Evolutionary conservation across 2,888 invertebrate species (phyloP).

Genomic region (Pherbina coryleti): DNA sequence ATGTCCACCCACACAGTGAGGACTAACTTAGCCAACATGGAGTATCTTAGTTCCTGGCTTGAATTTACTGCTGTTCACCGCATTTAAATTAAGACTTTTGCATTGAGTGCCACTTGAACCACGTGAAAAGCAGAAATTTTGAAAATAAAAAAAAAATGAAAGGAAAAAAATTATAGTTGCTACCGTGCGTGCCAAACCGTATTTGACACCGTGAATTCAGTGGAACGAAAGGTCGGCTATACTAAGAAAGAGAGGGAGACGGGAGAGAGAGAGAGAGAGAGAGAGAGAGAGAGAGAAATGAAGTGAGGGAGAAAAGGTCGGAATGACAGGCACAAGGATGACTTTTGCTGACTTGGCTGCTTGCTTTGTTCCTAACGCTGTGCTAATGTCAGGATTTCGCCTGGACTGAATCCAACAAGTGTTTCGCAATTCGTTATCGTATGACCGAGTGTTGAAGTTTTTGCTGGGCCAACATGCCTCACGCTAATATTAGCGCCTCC

Average conservation of each 20-base stretch:
- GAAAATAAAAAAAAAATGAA: too few species aligned
- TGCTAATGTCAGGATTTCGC: neutral
- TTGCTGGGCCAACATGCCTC: neutral
- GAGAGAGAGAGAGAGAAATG: too few species aligned
- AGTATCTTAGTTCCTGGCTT: too few species aligned
- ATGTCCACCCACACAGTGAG: neutral
- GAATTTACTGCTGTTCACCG: too few species aligned
- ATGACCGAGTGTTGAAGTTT: neutral
- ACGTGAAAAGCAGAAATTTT: too few species aligned
- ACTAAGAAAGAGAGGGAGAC: neutral
- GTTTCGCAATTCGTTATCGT: neutral
- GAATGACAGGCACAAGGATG: neutral
- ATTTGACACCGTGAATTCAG: neutral
- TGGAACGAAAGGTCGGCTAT: too few species aligned
- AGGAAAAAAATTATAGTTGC: too few species aligned
- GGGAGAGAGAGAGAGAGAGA: neutral
- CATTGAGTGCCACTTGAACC: too few species aligned
- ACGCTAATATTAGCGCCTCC: too few species aligned
- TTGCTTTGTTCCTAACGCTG: neutral
- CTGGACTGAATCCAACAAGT: slow-evolving; percentile 1
- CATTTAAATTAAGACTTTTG: too few species aligned
- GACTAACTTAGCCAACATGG: too few species aligned
- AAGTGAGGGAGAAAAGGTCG: neutral
- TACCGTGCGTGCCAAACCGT: neutral
- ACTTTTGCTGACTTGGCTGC: neutral